Conservation (phyloP, 2,113 vertebrate genomes). For the Oreotragus oreotragus region DNA sequence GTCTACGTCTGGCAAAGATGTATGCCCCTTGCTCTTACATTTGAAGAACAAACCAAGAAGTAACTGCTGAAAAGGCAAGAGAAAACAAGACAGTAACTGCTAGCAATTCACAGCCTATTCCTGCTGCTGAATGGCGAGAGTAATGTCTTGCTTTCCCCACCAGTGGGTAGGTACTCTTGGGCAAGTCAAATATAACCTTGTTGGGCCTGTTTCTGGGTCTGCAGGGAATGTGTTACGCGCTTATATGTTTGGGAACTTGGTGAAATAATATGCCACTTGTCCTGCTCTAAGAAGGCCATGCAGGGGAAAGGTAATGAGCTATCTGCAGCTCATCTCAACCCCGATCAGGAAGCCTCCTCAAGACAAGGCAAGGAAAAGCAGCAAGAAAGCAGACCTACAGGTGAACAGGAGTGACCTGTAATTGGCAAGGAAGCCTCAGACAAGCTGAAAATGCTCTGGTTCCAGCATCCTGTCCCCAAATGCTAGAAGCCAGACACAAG, state of each 20-base stretch:
- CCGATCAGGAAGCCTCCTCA: background rate
- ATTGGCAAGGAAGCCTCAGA: conserved; percentile 41
- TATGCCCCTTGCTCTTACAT: background rate
- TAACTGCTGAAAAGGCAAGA: background rate
- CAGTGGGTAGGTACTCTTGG: background rate
- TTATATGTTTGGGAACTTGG: background rate
- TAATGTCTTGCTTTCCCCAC: background rate
- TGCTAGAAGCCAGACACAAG: conserved; percentile 25
- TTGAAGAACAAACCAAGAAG: conserved; percentile 4
- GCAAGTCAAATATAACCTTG: background rate
- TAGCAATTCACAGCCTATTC: background rate
- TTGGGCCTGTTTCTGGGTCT: conserved; percentile 13
- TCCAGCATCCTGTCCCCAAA: conserved; percentile 55
- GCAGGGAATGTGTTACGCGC: background rate
- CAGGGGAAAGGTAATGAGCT: background rate
- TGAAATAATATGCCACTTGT: background rate
- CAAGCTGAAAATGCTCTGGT: conserved; percentile 28
- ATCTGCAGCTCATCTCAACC: background rate
- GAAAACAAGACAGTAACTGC: background rate
- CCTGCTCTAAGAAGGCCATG: background rate
- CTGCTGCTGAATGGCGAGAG: background rate
- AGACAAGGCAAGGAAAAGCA: conserved; percentile 39
- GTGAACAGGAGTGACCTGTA: background rate
- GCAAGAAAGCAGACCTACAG: conserved; percentile 8
- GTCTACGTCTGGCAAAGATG: background rate